Percentiles rank a stretch among this genome's conserved stretches.
phyloP scores from a whole-genome alignment of 2,888 invertebrate genomes.

The Pseudococcus longispinus region DNA sequence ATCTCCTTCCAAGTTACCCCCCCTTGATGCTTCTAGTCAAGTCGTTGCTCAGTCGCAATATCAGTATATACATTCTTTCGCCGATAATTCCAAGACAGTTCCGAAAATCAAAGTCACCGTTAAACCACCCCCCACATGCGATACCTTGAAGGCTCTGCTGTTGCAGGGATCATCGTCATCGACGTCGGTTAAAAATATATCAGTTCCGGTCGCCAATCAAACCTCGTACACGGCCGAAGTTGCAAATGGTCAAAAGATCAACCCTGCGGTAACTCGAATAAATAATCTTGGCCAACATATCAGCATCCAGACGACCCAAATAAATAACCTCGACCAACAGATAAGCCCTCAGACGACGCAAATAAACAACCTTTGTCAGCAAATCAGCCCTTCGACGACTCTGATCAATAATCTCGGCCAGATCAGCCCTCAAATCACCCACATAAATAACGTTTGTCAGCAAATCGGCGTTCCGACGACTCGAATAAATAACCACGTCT shows the following conservation, averaged over 20 bases:
- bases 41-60: not conserved
- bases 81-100: not conserved
- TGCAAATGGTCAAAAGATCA: not conserved
- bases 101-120: not conserved
- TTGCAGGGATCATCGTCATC: not conserved
- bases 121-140: not conserved
- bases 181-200: not conserved
- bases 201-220: not conserved
- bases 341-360: not conserved
- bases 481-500: not conserved
- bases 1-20: constrained; percentile 37
- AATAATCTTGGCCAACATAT: no score
- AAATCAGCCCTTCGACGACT: not conserved
- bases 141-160: not conserved
- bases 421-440: not conserved
- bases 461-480: not conserved
- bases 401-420: not conserved
- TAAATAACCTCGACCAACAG: no score
- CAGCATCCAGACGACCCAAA: no score
- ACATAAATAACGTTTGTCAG: not conserved
- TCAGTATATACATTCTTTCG: not conserved
- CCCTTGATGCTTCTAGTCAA: constrained; percentile 21
- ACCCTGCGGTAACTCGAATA: not conserved
- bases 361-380: not conserved
- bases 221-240: not conserved